Evolutionary conservation across 2,113 vertebrate genomes (phyloP).

Genomic region (Cichladusa arquata): DNA sequence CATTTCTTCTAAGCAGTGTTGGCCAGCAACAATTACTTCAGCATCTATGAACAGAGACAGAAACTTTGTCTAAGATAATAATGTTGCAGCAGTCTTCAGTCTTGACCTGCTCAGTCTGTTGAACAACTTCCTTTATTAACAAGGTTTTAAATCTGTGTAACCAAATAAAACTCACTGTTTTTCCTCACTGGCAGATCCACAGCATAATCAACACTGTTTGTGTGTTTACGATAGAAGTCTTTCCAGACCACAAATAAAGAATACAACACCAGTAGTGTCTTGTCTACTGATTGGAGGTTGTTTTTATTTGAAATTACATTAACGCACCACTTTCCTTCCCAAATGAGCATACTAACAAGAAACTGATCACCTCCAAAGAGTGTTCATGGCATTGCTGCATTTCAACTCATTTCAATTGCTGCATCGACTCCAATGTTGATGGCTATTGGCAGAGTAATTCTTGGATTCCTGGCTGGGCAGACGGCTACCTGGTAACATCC

Average conservation of each 20-base stretch:
- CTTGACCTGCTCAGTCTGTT: background rate
- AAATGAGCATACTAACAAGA: background rate
- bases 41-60: background rate
- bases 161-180: background rate
- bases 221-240: background rate
- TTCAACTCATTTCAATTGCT: background rate
- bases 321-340: background rate
- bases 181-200: background rate
- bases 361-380: background rate
- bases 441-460: background rate
- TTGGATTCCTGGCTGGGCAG: background rate
- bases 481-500: background rate
- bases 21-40: background rate
- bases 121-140: background rate
- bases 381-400: background rate
- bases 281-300: background rate
- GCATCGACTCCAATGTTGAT: background rate
- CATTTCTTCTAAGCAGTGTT: background rate
- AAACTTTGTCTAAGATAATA: background rate
- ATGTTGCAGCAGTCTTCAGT: background rate
- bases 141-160: background rate
- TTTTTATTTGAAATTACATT: background rate
- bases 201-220: background rate
- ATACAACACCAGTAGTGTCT: background rate
- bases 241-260: slow-evolving; percentile 35